These are phyloP conservation scores for Drosophila anomalata DNA, from an alignment of 2,888 invertebrate genomes.

Conservation along the genomic window DNA sequence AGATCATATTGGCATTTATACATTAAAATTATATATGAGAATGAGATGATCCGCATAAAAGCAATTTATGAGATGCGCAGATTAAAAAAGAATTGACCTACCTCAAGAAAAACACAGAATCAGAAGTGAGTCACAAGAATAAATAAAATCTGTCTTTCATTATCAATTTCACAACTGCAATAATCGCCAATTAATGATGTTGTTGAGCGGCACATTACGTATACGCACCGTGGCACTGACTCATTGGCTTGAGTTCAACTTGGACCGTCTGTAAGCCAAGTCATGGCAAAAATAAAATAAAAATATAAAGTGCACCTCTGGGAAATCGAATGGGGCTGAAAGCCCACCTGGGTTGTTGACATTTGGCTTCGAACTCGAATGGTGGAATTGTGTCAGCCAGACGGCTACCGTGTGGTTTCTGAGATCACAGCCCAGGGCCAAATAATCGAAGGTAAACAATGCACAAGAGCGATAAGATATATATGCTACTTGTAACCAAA, in stretches of 20 bases:
- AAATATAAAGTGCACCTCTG: constrained; percentile 4
- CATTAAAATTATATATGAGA: neutral
- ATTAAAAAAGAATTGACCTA: constrained; percentile 9
- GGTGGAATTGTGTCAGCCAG: constrained; percentile 57
- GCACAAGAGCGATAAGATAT: constrained; percentile 40
- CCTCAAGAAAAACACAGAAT: constrained; percentile 12
- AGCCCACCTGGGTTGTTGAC: constrained; percentile 48
- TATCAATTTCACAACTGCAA: constrained; percentile 44
- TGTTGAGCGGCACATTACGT: constrained; percentile 19
- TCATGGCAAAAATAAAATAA: constrained; percentile 15
- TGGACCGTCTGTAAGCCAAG: constrained; percentile 19
- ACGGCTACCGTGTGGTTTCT: constrained; percentile 23
- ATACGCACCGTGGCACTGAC: constrained; percentile 25
- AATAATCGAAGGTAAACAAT: constrained; percentile 46
- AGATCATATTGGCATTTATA: neutral
- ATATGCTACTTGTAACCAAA: constrained; percentile 5
- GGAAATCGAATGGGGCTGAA: constrained; percentile 7
- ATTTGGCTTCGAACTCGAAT: constrained; percentile 24
- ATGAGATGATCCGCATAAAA: neutral
- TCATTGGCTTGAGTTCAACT: constrained; percentile 27
- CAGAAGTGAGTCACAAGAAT: neutral
- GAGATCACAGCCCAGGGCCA: constrained; percentile 39
- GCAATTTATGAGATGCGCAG: no score
- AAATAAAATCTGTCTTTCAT: constrained; percentile 4
- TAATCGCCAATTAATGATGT: constrained; percentile 20